Conservation (phyloP, 2,888 invertebrate species). For the Chironomus tentans region DNA sequence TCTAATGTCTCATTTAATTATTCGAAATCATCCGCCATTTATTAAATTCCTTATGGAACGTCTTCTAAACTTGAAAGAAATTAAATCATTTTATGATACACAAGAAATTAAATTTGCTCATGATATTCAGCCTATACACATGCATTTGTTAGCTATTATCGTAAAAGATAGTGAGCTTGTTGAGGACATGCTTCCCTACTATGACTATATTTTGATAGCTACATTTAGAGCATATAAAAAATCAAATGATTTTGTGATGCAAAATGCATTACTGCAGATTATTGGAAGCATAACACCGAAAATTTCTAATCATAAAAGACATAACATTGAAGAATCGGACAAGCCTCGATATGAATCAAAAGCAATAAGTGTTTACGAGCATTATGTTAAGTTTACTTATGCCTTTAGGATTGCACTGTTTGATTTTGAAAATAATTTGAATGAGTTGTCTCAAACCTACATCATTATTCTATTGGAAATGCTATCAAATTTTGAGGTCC, state of each 20-base stretch:
- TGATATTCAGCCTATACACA: not conserved
- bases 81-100: not conserved
- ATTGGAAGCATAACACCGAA: not conserved
- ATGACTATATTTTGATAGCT: constrained; percentile 5
- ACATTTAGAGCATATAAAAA: not conserved
- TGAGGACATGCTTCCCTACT: not conserved
- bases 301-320: constrained; percentile 10
- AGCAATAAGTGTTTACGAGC: not conserved
- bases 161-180: constrained; percentile 2
- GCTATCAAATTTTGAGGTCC: not conserved
- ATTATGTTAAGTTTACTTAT: not conserved
- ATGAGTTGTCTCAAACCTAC: not conserved
- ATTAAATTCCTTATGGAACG: constrained; percentile 8
- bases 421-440: not conserved
- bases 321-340: not conserved
- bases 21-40: constrained; percentile 10
- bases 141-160: not conserved
- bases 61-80: not conserved
- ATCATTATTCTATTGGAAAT: constrained; percentile 6
- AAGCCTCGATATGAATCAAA: not conserved
- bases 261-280: constrained; percentile 13
- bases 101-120: not conserved
- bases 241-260: not conserved
- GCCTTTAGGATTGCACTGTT: not conserved
- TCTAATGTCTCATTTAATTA: not conserved